Conservation (phyloP, 2,888 invertebrate species). For the Philereme transversata region DNA sequence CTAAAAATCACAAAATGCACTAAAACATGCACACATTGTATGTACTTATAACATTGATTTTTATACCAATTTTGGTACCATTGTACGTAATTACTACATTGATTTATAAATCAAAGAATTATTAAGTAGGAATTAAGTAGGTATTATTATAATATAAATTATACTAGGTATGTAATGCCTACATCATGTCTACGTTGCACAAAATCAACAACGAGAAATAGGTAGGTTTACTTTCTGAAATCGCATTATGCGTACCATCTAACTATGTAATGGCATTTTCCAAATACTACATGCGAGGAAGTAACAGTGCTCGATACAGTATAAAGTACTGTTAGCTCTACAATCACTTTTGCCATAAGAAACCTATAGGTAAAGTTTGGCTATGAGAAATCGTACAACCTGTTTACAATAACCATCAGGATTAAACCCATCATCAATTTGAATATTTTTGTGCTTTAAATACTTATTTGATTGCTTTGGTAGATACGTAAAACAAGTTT, state of each 20-base stretch:
- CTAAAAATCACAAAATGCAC: constrained; percentile 84
- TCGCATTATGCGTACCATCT: constrained; percentile 46
- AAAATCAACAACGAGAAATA: constrained; percentile 47
- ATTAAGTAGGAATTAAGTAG: constrained; percentile 45
- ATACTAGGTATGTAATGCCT: constrained; percentile 53
- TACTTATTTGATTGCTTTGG: too few species aligned
- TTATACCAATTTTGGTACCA: constrained; percentile 76
- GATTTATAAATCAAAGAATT: constrained; percentile 54
- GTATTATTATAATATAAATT: constrained; percentile 55
- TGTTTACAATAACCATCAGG: not conserved
- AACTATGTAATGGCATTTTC: constrained; percentile 39
- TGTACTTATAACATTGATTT: constrained; percentile 67
- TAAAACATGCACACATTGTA: constrained; percentile 83
- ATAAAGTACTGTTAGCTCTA: constrained; percentile 65
- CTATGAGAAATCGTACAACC: constrained; percentile 8
- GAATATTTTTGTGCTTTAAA: constrained; percentile 3
- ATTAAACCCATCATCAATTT: constrained; percentile 8
- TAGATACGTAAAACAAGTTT: constrained; percentile 6
- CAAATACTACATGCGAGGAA: constrained; percentile 65
- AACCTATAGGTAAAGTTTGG: constrained; percentile 17
- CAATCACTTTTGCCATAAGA: constrained; percentile 60
- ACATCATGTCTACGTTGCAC: constrained; percentile 63
- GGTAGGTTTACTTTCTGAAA: constrained; percentile 42
- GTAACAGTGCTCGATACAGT: constrained; percentile 59
- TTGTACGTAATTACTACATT: constrained; percentile 64